Evolutionary conservation across 2,113 vertebrate species (phyloP), one percentile per base, ranked within the genome.

Genomic region (Eurystomus gularis): DNA sequence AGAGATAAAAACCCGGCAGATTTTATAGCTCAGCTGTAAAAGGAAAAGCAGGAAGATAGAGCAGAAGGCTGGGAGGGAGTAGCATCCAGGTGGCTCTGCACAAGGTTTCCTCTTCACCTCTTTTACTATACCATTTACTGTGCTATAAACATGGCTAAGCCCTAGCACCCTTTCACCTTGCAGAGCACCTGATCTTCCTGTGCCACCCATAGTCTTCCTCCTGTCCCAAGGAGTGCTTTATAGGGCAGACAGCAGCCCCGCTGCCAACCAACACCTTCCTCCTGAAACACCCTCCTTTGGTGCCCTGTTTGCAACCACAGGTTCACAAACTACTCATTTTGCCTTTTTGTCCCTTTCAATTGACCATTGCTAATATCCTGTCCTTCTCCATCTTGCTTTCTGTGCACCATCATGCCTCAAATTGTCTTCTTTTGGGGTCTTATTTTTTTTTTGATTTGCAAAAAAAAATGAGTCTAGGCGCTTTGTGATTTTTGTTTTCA

Each of bases 401-500:
- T 46, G 10, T 26, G 37, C 84, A 49, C 33, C n/a, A 16, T 12
- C 2, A 5, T 66, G 54, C 21, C 76, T 57, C 33, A 79, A 29
- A 75, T 37, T 31, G 17, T 46, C 33, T 48, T 79, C 86, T 75
- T 58, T 72, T 9, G 11, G 49, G 51, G 49, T 70, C 37, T 15
- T 85, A 21, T 83, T 90, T 75, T 89, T 75, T 76, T 75, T 76
- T 31, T 54, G 68, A 75, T 94, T 92, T 87, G 35, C 14, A 35
- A 62, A 73, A 75, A 60, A 73, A 44, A 82, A 71, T 23, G 31
- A 66, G 31, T 61, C 44, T 82, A 71, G 70, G 57, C 96, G 85
- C 73, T 66, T 69, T 92, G 90, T 7, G 44, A 82, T 91, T 97
- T 95, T 94, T 94, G 85, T 90, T 93, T 93, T 92, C 87, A 90